These are phyloP conservation scores for Heliangelus exortis DNA, from an alignment of 2,797 vertebrate species.

Conservation along the genomic window DNA sequence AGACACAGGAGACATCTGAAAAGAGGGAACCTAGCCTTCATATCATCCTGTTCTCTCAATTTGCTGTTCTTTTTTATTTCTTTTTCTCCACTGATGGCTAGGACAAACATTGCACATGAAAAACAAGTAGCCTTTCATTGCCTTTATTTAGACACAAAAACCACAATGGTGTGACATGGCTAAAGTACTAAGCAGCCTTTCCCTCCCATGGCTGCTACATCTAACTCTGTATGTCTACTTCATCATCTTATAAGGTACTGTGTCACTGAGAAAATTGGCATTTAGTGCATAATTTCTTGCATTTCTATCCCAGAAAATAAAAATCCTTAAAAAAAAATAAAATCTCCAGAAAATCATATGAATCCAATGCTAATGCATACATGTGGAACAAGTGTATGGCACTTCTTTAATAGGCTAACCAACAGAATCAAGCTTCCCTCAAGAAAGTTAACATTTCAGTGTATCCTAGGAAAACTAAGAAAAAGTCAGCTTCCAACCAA, in stretches of 20 bases:
- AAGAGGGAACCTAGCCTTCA: neutral
- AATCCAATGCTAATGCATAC: neutral
- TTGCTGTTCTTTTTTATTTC: neutral
- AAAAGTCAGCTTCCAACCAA: constrained; percentile 40
- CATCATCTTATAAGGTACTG: neutral
- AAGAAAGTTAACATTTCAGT: neutral
- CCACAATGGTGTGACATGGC: neutral
- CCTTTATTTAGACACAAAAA: neutral
- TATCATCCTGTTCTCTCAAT: neutral
- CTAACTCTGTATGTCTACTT: neutral
- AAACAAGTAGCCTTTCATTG: neutral
- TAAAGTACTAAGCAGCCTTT: neutral
- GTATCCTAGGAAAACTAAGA: neutral
- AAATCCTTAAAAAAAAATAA: neutral
- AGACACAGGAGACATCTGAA: neutral
- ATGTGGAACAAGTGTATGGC: neutral
- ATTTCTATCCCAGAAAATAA: neutral
- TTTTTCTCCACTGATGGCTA: neutral
- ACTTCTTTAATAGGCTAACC: neutral
- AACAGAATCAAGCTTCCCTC: neutral
- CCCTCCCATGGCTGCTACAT: neutral
- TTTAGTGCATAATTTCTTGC: neutral
- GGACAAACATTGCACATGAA: neutral
- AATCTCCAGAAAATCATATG: neutral
- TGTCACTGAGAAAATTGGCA: neutral